These are phyloP conservation scores for Pogonophryne albipinna DNA, from an alignment of 2,797 vertebrate species.

Conservation along the genomic window DNA sequence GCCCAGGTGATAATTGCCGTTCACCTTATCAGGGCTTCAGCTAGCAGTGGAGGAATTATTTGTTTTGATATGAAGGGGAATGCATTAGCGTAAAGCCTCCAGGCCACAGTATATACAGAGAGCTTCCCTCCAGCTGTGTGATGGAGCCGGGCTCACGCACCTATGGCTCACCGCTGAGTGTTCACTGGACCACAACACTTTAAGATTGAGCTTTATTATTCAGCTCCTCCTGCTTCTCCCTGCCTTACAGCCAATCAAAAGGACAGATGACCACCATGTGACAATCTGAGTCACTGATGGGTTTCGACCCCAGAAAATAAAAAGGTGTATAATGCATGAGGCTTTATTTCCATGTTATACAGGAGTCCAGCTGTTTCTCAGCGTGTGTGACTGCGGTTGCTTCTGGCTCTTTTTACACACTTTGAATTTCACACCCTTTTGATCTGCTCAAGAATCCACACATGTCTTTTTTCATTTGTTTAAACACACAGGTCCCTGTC, in stretches of 20 bases:
- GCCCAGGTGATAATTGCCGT: background rate
- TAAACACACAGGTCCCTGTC: background rate
- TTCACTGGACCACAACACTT: too few species aligned
- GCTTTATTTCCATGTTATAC: conserved; percentile 2
- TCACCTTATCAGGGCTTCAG: background rate
- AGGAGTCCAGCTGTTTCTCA: conserved; percentile 2
- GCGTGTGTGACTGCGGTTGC: background rate
- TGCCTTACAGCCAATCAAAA: too few species aligned
- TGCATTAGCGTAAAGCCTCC: background rate
- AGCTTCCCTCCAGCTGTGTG: too few species aligned
- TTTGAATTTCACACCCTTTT: conserved; percentile 35
- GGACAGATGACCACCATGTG: too few species aligned
- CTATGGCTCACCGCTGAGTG: too few species aligned
- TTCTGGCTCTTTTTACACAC: background rate
- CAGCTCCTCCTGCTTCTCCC: too few species aligned
- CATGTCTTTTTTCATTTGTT: conserved; percentile 10
- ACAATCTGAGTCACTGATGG: too few species aligned
- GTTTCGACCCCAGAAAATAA: too few species aligned
- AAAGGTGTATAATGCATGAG: background rate
- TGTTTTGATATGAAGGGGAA: background rate
- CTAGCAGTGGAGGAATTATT: background rate
- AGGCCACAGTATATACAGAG: background rate
- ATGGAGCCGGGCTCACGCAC: too few species aligned
- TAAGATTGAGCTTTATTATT: too few species aligned
- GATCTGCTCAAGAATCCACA: conserved; percentile 11